A percentile compares a stretch with the other conserved stretches of the same genome.
Conservation (phyloP, 2,888 invertebrate genomes). For the Hyles lineata region DNA sequence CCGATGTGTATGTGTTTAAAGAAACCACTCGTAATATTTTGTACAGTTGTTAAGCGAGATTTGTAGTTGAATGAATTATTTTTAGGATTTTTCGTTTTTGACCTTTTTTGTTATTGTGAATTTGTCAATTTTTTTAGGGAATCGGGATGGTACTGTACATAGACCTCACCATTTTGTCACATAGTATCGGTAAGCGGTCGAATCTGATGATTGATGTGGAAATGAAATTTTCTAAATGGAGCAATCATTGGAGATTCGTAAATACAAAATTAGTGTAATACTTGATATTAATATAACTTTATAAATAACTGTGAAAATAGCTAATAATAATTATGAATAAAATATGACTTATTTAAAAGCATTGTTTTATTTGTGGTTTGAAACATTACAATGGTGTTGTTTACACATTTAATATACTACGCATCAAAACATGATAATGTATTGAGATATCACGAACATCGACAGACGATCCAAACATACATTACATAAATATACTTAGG, state of each 20-base stretch:
- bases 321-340: slow-evolving; percentile 85
- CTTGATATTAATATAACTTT: slow-evolving; percentile 86
- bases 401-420: too few relatives aligned
- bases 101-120: slow-evolving; percentile 86
- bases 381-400: background rate
- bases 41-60: slow-evolving; percentile 84
- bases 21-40: slow-evolving; percentile 82
- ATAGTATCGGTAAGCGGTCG: slow-evolving; percentile 75
- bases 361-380: slow-evolving; percentile 65
- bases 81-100: slow-evolving; percentile 79
- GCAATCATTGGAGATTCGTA: slow-evolving; percentile 83
- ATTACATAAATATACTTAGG: too few relatives aligned
- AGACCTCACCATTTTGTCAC: slow-evolving; percentile 82
- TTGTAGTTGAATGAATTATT: slow-evolving; percentile 81
- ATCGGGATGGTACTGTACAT: slow-evolving; percentile 88
- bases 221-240: slow-evolving; percentile 84
- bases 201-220: slow-evolving; percentile 82
- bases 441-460: too few relatives aligned
- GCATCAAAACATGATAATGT: too few relatives aligned
- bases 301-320: slow-evolving; percentile 86
- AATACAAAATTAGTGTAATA: slow-evolving; percentile 83
- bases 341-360: slow-evolving; percentile 83
- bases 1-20: slow-evolving; percentile 65
- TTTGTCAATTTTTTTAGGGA: slow-evolving; percentile 89
- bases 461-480: too few relatives aligned